Evolutionary conservation across 2,113 vertebrate genomes (phyloP).

Genomic region (Osmerus eperlanus): DNA sequence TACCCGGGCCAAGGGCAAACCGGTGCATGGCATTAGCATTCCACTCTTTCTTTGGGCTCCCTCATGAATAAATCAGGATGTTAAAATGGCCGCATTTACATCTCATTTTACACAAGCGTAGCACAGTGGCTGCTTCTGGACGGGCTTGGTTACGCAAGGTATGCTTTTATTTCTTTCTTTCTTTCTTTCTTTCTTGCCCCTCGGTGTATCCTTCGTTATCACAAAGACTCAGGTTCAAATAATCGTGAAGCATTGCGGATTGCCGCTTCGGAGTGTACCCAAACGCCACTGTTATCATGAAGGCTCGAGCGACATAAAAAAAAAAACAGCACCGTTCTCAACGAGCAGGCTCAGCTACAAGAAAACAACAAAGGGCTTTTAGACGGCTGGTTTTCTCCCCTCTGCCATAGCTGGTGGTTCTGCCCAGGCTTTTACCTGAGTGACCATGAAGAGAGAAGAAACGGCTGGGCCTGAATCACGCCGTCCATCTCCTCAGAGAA

Average conservation of each 20-base stretch:
- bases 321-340: background rate
- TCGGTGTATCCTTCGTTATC: slow-evolving; percentile 24
- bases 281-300: background rate
- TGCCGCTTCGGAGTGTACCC: background rate
- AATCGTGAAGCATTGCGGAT: slow-evolving; percentile 18
- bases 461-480: background rate
- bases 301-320: slow-evolving; percentile 18
- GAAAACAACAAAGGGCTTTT: slow-evolving; percentile 5
- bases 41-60: slow-evolving; percentile 48
- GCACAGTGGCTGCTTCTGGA: slow-evolving; percentile 26
- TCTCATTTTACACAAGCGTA: slow-evolving; percentile 62
- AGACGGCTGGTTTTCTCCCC: background rate
- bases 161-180: background rate
- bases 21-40: slow-evolving; percentile 58
- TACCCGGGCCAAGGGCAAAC: slow-evolving; percentile 61
- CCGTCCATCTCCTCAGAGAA: background rate
- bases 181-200: background rate
- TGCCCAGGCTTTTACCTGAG: background rate
- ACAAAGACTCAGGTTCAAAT: slow-evolving; percentile 27
- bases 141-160: slow-evolving; percentile 33
- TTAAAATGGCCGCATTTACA: slow-evolving; percentile 65
- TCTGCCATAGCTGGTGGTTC: background rate
- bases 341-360: background rate
- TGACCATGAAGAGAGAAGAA: background rate
- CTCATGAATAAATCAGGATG: slow-evolving; percentile 67